A percentile compares a stretch with the other conserved stretches of the same genome.
phyloP scores from a whole-genome alignment of 2,797 vertebrate species.

The Vipera latastei region DNA sequence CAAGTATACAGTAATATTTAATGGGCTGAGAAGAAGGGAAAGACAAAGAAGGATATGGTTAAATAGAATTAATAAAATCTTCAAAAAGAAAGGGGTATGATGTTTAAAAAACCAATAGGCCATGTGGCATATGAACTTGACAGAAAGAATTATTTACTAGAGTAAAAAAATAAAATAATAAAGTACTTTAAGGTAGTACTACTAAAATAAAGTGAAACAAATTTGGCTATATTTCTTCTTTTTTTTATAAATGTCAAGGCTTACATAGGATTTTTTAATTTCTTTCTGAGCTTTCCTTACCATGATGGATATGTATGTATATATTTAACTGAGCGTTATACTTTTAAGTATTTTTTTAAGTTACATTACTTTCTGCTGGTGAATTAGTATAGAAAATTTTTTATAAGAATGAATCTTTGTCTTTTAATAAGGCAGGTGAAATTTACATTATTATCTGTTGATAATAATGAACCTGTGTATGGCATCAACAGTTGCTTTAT shows the following conservation, averaged over 20 bases:
- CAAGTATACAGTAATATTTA: not conserved
- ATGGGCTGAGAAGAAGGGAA: not conserved
- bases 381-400: constrained; percentile 41
- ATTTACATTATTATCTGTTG: not conserved
- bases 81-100: not conserved
- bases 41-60: not conserved
- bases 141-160: not conserved
- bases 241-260: not conserved
- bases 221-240: not conserved
- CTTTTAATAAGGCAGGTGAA: not conserved
- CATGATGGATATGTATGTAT: constrained; percentile 39
- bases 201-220: not conserved
- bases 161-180: not conserved
- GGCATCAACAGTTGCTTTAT: not conserved
- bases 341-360: constrained; percentile 66
- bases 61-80: not conserved
- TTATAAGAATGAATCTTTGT: not conserved
- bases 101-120: not conserved
- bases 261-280: not conserved
- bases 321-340: constrained; percentile 67
- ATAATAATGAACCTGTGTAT: not conserved
- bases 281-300: not conserved
- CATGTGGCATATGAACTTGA: not conserved
- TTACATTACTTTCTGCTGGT: constrained; percentile 64
- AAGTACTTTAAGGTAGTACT: not conserved